Base-by-base conservation (phyloP, 1,140 invertebrate species). In the Rhizoglyphus robini region DNA sequence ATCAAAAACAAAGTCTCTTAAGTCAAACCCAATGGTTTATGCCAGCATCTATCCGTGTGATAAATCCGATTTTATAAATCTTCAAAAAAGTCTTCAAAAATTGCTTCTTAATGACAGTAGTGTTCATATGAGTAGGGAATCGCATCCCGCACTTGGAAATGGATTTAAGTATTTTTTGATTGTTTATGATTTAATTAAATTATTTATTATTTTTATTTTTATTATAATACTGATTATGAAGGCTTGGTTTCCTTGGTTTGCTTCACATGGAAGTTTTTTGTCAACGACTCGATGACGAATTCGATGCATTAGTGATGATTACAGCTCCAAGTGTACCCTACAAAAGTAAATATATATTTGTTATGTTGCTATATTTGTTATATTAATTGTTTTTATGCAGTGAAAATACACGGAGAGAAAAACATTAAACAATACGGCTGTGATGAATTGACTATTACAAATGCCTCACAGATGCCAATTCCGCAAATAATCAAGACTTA, bases 211-310 rank as follows among this genome's bases (percentile, higher is more conserved):
- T n/a, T n/a, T n/a, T n/a, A n/a, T n/a, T n/a, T n/a, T n/a, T n/a
- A n/a, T n/a, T n/a, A n/a, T 48, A 48, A 49, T 64, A 18, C n/a
- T n/a, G 13, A 36, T 57, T 15, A 18, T 48, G 25, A 87, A 81
- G 90, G 51, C 74, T 95, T 34, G 94, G 93, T 4, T 98, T 97
- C 76, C 78, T 97, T 4, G 95, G 95, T 0, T 77, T 97, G 3
- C 77, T 99, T 5, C 95, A 98, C 74, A 85, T 98, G 81, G 94
- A 98, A 76, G 93, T 97, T 0, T 97, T 97, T 73, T 86, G 83
- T 66, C 92, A 97, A 75, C 79, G 95, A 27, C 76, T 98, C 27
- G 84, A 96, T 70, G 92, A 97, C 75, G 96, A 99, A 77, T 88
- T 58, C 76, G 85, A 85, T 71, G 84, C 90, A 5, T 83, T 88